These are phyloP conservation scores for Diarsia rubi DNA, from an alignment of 2,888 invertebrate species.

Conservation along the genomic window DNA sequence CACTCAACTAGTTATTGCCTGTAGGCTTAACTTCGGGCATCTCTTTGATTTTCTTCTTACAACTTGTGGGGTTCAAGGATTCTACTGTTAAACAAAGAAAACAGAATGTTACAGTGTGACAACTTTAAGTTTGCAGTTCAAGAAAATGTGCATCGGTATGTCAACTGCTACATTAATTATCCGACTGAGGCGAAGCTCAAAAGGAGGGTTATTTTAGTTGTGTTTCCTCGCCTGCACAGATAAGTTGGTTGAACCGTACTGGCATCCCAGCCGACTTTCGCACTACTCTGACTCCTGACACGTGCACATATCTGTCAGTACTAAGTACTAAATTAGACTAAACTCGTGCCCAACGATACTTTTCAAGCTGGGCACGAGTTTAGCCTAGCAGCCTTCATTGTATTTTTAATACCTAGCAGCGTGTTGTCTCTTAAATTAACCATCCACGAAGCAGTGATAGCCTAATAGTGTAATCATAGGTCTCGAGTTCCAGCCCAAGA, in stretches of 20 bases:
- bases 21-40: background rate
- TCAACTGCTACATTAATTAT: background rate
- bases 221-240: background rate
- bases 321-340: conserved; percentile 20
- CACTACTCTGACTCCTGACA: conserved; percentile 6
- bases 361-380: background rate
- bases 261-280: background rate
- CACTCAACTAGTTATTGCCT: background rate
- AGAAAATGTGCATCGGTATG: background rate
- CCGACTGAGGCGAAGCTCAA: too few relatives aligned
- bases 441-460: background rate
- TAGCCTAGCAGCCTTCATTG: background rate
- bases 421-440: background rate
- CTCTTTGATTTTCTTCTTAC: background rate
- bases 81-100: conserved; percentile 2
- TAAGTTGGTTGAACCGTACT: background rate
- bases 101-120: background rate
- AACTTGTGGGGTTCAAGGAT: background rate
- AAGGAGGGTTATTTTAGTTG: too few relatives aligned
- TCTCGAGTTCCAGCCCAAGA: too few relatives aligned
- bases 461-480: too few relatives aligned
- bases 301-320: conserved; percentile 29
- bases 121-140: background rate
- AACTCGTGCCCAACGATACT: conserved; percentile 5
- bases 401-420: conserved; percentile 18